A percentile compares a stretch with the other conserved stretches of the same genome.
Conservation (phyloP, 2,797 vertebrate genomes). For the Cryptoblepharus egeriae region DNA sequence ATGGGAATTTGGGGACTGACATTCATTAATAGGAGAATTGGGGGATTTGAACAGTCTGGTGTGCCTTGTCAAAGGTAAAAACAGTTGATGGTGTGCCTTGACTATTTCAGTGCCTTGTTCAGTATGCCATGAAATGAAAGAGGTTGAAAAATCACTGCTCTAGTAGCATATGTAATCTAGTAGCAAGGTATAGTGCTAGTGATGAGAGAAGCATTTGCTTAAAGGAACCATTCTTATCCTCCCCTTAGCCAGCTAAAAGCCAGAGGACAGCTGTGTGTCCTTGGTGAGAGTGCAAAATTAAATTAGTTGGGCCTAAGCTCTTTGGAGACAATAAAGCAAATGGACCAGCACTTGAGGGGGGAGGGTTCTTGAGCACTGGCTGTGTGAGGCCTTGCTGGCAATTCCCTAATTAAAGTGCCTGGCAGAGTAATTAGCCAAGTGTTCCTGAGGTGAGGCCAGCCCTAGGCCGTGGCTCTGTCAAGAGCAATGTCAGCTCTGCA, state of each 20-base stretch:
- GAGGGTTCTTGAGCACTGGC: constrained; percentile 20
- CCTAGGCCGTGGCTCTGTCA: not conserved
- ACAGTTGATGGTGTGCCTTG: too few relatives aligned
- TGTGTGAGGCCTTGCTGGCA: constrained; percentile 22
- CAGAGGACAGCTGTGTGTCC: constrained; percentile 28
- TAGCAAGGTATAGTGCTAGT: too few relatives aligned
- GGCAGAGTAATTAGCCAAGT: constrained; percentile 43
- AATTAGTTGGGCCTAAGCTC: constrained; percentile 42
- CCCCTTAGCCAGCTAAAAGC: not conserved
- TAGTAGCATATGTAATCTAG: too few relatives aligned
- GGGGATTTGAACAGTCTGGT: too few relatives aligned
- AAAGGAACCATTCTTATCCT: not conserved
- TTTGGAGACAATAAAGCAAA: constrained; percentile 43
- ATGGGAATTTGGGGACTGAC: too few relatives aligned
- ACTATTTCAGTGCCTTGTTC: too few relatives aligned
- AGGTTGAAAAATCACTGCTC: too few relatives aligned
- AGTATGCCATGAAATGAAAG: too few relatives aligned
- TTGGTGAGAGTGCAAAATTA: constrained; percentile 38
- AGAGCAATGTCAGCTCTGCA: constrained; percentile 17
- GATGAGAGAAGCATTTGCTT: not conserved
- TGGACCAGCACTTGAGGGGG: constrained; percentile 21
- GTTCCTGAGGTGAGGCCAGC: constrained; percentile 26
- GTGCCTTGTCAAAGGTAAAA: too few relatives aligned
- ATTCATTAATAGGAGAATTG: too few relatives aligned
- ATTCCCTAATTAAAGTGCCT: constrained; percentile 42